Percentiles rank a stretch among this genome's conserved stretches.
These are phyloP conservation scores for Magallana angulata DNA, from an alignment of 1,140 invertebrate genomes.

Conservation along the genomic window DNA sequence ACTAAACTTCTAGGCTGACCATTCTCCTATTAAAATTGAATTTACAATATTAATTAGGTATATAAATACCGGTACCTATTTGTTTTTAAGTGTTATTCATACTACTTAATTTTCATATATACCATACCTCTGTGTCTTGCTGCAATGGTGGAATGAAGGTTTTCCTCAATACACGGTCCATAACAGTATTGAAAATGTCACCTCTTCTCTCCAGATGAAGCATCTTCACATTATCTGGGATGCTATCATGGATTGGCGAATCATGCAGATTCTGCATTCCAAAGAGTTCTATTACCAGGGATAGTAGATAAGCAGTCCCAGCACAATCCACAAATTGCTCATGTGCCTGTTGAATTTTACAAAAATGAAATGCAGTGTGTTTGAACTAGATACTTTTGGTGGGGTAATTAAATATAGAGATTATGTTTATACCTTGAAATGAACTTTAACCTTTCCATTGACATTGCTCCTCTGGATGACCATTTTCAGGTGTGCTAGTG, in stretches of 20 bases:
- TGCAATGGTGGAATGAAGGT: too few relatives aligned
- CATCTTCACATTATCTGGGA: not conserved
- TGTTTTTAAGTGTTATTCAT: too few relatives aligned
- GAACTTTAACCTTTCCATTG: constrained; percentile 45
- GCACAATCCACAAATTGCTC: constrained; percentile 40
- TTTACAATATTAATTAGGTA: too few relatives aligned
- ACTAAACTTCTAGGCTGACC: too few relatives aligned
- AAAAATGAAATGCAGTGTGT: not conserved
- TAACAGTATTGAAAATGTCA: too few relatives aligned
- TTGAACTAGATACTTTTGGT: not conserved
- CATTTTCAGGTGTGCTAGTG: constrained; percentile 16
- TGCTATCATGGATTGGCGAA: not conserved
- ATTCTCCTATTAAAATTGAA: too few relatives aligned
- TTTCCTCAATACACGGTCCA: too few relatives aligned
- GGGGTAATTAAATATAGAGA: too few relatives aligned
- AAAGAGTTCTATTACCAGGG: not conserved
- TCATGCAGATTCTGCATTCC: not conserved
- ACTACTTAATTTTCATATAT: too few relatives aligned
- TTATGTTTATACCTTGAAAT: constrained; percentile 30
- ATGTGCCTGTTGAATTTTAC: constrained; percentile 30
- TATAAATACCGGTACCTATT: too few relatives aligned
- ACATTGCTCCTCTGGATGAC: constrained; percentile 34
- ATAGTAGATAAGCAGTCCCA: constrained; percentile 37
- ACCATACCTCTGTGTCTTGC: too few relatives aligned
- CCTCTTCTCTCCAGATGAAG: not conserved